Conservation (phyloP, 2,797 vertebrate genomes). For the Notoglanidium macrostoma region DNA sequence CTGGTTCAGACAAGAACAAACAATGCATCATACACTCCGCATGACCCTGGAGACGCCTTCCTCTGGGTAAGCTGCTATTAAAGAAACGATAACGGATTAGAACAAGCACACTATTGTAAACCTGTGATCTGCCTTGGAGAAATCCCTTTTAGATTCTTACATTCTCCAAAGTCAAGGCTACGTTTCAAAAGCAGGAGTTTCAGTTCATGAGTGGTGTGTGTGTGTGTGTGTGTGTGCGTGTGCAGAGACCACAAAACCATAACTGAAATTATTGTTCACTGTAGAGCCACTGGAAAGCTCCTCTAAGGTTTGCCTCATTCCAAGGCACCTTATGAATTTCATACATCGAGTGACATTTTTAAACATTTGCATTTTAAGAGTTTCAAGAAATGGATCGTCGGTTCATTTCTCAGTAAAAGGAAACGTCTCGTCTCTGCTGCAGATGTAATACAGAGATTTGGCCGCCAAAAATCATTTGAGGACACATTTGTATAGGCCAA, state of each 20-base stretch:
- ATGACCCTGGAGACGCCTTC: background rate
- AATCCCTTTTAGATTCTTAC: background rate
- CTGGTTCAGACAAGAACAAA: conserved; percentile 64
- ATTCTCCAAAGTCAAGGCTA: background rate
- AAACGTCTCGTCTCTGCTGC: background rate
- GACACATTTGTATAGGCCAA: background rate
- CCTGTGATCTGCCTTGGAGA: background rate
- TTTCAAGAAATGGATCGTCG: background rate
- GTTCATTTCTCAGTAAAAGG: background rate
- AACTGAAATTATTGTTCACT: background rate
- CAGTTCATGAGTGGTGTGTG: background rate
- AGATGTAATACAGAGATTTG: background rate
- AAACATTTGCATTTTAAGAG: background rate
- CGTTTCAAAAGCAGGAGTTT: background rate
- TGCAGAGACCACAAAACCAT: background rate
- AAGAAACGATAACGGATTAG: background rate
- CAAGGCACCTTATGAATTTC: background rate
- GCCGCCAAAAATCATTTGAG: background rate
- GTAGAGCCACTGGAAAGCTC: background rate
- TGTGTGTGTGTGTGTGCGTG: background rate
- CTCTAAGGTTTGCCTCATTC: background rate
- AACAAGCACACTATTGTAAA: background rate
- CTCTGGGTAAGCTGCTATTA: background rate
- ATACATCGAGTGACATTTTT: background rate
- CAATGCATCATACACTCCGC: background rate